Evolutionary conservation across 2,888 invertebrate genomes (phyloP), one percentile per base, ranked within the genome.

Genomic region (Quadroppia sp.): DNA sequence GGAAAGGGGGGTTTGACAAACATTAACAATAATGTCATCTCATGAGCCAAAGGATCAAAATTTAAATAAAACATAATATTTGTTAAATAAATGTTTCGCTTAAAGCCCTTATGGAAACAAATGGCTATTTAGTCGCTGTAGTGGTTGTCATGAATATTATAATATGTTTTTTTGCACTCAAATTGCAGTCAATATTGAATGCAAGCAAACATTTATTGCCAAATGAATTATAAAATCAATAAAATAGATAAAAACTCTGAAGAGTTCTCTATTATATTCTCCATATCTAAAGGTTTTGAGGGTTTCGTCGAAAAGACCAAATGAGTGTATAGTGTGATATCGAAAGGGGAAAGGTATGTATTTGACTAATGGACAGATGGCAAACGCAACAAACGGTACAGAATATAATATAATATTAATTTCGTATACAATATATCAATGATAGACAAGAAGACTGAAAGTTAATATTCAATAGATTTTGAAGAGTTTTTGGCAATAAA

Each of bases 281-380:
- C n/a, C n/a, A n/a, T n/a, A n/a, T n/a, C n/a, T n/a, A n/a, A n/a
- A n/a, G n/a, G n/a, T n/a, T n/a, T n/a, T n/a, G n/a, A n/a, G n/a
- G n/a, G n/a, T n/a, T n/a, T n/a, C n/a, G n/a, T n/a, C n/a, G n/a
- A n/a, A n/a, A n/a, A 36, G 36, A 36, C 11, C n/a, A 36, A 36
- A 36, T 11, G 36, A 36, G 36, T 36, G 11, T 7, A 36, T 36
- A 36, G 36, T 36, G 4, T 36, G 4, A n/a, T 7, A 50, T 50
- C 6, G 20, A 50, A 20, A 20, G 50, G 50, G 50, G 50, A 50
- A n/a, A 20, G 50, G n/a, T 50, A 50, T 50, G n/a, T n/a, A n/a
- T n/a, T 50, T 50, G 20, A 50, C 50, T 50, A 50, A 50, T 50
- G 50, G 50, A 7, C 59, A 59, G 59, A 59, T 59, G 59, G 59